Percentiles rank a stretch among this genome's conserved stretches.
These are phyloP conservation scores for Barbus barbus DNA, from an alignment of 2,113 vertebrate species.

Conservation along the genomic window DNA sequence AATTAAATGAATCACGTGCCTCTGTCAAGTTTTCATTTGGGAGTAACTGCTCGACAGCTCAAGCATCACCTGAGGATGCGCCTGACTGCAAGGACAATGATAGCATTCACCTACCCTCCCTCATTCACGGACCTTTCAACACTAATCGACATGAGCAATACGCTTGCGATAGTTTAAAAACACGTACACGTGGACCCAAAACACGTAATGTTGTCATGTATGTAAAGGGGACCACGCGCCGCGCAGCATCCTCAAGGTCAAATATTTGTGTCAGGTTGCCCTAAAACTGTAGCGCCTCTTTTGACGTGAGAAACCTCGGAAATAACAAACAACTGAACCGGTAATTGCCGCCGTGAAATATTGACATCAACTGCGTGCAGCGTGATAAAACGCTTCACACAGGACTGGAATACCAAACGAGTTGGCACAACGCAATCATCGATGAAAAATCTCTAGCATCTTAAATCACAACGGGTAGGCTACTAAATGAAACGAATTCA, in stretches of 20 bases:
- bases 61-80: conserved; percentile 18
- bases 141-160: conserved; percentile 7
- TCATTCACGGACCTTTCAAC: conserved; percentile 7
- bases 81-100: conserved; percentile 13
- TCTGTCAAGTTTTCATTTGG: background rate
- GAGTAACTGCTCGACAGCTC: background rate
- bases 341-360: background rate
- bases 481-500: background rate
- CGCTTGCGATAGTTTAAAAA: conserved; percentile 28
- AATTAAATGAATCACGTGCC: background rate
- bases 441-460: background rate
- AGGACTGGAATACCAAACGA: conserved; percentile 20
- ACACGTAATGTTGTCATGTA: conserved; percentile 25
- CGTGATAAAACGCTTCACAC: background rate
- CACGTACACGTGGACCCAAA: conserved; percentile 48
- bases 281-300: conserved; percentile 9
- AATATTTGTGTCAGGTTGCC: conserved; percentile 48
- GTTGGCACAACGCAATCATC: background rate
- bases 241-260: conserved; percentile 58
- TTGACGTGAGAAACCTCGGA: background rate
- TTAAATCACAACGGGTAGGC: background rate
- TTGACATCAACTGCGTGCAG: background rate
- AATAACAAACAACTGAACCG: background rate
- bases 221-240: background rate
- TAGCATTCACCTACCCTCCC: too few relatives aligned